A percentile compares a stretch with the other conserved stretches of the same genome.
phyloP scores from a whole-genome alignment of 2,888 invertebrate genomes.

The Caenorhabditis wallacei region DNA sequence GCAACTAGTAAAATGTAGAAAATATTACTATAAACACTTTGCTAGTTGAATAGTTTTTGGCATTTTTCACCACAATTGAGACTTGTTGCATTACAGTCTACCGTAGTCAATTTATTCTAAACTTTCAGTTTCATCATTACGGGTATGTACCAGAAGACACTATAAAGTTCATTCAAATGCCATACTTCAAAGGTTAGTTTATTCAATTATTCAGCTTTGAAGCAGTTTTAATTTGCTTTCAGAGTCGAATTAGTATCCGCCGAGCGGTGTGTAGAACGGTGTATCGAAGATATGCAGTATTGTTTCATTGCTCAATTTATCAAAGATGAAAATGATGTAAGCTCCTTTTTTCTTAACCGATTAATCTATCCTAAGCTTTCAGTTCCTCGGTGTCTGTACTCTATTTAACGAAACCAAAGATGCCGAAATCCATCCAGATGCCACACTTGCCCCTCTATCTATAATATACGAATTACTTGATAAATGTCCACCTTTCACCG shows the following conservation, averaged over 20 bases:
- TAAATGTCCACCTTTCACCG: conserved; percentile 67
- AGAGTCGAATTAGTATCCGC: conserved; percentile 73
- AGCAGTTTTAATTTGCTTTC: not conserved
- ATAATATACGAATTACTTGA: conserved; percentile 68
- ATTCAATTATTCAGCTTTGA: not conserved
- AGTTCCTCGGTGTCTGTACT: conserved; percentile 68
- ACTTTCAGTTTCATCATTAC: conserved; percentile 49
- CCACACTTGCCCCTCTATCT: conserved; percentile 66
- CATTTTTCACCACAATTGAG: no score
- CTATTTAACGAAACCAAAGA: conserved; percentile 56
- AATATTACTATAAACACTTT: no score
- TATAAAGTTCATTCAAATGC: conserved; percentile 60
- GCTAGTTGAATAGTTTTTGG: no score
- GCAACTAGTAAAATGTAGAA: no score
- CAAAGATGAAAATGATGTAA: conserved; percentile 64
- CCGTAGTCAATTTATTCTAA: no score
- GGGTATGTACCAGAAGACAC: conserved; percentile 65
- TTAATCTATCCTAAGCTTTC: conserved; percentile 7
- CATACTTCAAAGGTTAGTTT: conserved; percentile 61
- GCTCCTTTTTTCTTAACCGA: not conserved
- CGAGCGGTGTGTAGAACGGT: conserved; percentile 74
- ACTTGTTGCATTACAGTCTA: no score
- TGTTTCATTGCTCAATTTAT: conserved; percentile 72
- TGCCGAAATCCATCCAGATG: conserved; percentile 68
- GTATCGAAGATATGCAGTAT: conserved; percentile 74